Conservation (phyloP, 2,797 vertebrate genomes). For the Setipinna tenuifilis region DNA sequence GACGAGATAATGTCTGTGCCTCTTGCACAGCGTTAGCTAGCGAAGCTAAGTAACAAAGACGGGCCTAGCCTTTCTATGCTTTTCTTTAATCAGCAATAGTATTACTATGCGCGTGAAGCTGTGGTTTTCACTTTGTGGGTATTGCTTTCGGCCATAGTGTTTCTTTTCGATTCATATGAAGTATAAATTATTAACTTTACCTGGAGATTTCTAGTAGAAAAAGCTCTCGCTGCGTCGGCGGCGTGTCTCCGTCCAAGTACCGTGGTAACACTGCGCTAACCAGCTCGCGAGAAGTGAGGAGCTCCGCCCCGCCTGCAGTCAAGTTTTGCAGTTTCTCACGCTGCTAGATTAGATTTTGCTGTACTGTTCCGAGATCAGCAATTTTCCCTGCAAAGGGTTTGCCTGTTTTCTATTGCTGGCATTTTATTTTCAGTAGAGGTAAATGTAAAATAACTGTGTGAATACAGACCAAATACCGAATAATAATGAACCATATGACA, state of each 20-base stretch:
- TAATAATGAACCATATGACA: not conserved
- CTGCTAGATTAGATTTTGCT: conserved; percentile 2
- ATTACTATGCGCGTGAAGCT: not conserved
- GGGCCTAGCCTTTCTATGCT: not conserved
- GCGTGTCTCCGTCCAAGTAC: not conserved
- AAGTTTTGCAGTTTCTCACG: conserved; percentile 28
- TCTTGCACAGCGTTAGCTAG: not conserved
- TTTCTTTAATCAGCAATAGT: not conserved
- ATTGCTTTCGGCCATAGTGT: not conserved
- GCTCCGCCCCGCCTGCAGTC: conserved; percentile 15
- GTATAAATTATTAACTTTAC: not conserved
- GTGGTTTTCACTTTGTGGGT: not conserved
- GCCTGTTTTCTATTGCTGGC: not conserved
- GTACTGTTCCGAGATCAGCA: not conserved
- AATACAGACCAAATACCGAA: not conserved
- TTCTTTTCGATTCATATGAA: not conserved
- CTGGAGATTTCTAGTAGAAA: not conserved
- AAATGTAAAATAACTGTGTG: not conserved
- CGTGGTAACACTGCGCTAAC: not conserved
- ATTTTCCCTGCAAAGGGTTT: not conserved
- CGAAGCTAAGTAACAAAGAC: conserved; percentile 12
- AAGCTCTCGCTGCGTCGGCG: not conserved
- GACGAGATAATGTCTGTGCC: not conserved
- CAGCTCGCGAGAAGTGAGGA: conserved; percentile 12
- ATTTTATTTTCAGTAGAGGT: not conserved